Base-by-base conservation (phyloP, 2,797 vertebrate species). In the Martes flavigula region DNA sequence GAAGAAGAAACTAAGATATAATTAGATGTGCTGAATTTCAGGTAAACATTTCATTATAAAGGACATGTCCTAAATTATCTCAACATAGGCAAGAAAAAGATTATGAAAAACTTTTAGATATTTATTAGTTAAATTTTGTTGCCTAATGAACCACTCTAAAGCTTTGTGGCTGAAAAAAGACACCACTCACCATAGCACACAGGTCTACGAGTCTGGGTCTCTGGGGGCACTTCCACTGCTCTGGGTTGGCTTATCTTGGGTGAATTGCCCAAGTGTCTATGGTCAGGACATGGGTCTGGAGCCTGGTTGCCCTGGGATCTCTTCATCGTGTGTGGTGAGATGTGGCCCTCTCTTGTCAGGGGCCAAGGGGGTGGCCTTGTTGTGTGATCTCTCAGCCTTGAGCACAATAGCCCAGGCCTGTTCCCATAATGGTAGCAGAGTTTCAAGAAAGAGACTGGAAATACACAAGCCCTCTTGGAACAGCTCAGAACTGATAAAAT, bases 1-100 rank as follows among this genome's bases (percentile, higher is more conserved):
- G 68, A 30, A 79, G 89, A 90, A 70, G 23, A 83, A 88, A 54
- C 48, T 64, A 60, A 97, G 91, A 83, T 32, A 58, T 88, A 93
- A 56, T 56, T 91, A 78, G 30, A 66, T 51, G 13, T 73, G 30
- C 30, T 68, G 27, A 93, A 86, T 96, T 89, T 75, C 35, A 73
- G 21, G 25, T 66, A 68, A 91, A 87, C 23, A 43, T 81, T 72
- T 92, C 32, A 72, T 90, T 88, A 38, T 14, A 79, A 87, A 94
- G 89, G 40, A 56, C 7, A 12, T 68, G 77, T 84, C 66, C 72
- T 91, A 89, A 87, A 32, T 70, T 81, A 14, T 54, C 30, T 95
- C 56, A 78, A 46, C 66, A 48, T 92, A 88, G 21, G 11, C 60
- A 90, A 77, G 54, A 60, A 87, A 89, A 87, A 46, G 51, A 81